Conservation (phyloP, 2,113 vertebrate species). For the Columbina picui region DNA sequence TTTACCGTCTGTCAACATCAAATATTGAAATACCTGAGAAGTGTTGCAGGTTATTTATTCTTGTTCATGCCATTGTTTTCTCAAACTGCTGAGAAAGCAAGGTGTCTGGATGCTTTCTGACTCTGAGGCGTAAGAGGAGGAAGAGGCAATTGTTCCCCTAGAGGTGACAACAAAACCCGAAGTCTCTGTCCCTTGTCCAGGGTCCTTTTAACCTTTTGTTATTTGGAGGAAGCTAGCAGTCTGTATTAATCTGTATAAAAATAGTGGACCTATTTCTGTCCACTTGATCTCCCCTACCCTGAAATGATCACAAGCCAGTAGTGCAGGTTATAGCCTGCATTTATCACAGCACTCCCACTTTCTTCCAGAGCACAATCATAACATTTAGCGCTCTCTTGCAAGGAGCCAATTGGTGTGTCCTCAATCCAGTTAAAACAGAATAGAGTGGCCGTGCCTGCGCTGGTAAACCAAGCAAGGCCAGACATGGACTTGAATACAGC, state of each 20-base stretch:
- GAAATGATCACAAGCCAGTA: neutral
- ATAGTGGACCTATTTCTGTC: neutral
- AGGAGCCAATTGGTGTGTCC: neutral
- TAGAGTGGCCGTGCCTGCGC: neutral
- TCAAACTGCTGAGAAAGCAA: slow-evolving; percentile 34
- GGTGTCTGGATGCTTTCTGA: neutral
- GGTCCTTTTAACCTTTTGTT: slow-evolving; percentile 24
- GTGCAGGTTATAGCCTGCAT: neutral
- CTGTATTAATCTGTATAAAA: neutral
- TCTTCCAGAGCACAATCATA: neutral
- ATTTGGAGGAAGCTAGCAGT: neutral
- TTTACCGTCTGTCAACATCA: neutral
- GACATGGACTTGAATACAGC: accelerated
- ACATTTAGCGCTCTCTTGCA: neutral
- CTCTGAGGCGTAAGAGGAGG: neutral
- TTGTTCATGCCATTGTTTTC: neutral
- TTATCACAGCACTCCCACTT: neutral
- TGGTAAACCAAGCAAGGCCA: neutral
- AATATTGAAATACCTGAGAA: neutral
- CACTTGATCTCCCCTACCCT: neutral
- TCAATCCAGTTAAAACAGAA: neutral
- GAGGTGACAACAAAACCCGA: neutral
- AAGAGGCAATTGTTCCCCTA: neutral
- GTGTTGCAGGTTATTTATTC: neutral
- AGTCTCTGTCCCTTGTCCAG: neutral